These are phyloP conservation scores for Drosophila seclusa DNA, from an alignment of 2,888 invertebrate genomes.

Conservation along the genomic window DNA sequence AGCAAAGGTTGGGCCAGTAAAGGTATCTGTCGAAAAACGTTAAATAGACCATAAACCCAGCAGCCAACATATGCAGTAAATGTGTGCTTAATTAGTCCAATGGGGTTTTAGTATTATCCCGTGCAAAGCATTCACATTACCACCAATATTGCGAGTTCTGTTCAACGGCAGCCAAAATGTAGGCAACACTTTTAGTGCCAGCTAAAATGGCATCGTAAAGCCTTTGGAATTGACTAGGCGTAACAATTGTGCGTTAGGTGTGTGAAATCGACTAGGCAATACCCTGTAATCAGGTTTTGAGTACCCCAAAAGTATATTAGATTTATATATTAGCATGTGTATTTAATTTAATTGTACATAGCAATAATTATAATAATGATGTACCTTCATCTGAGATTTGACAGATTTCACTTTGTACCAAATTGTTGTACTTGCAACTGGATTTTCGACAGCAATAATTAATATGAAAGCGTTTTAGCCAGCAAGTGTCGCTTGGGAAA, in stretches of 20 bases:
- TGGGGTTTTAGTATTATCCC: conserved; percentile 38
- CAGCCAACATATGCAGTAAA: conserved; percentile 45
- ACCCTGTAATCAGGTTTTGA: conserved; percentile 5
- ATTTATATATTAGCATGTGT: not conserved
- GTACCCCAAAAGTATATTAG: not conserved
- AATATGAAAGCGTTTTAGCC: not conserved
- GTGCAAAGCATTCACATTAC: conserved; percentile 24
- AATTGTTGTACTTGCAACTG: not conserved
- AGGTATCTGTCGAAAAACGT: conserved; percentile 40
- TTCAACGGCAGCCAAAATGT: conserved; percentile 29
- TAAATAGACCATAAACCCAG: conserved; percentile 51
- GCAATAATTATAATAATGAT: not conserved
- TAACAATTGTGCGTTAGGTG: not conserved
- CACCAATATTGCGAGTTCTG: not conserved
- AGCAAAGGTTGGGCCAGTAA: conserved; percentile 15
- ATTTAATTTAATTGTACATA: not conserved
- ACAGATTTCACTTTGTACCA: not conserved
- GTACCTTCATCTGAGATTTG: not conserved
- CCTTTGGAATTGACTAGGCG: conserved; percentile 32
- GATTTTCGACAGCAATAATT: not conserved
- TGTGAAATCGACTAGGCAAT: not conserved
- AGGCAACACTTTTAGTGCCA: conserved; percentile 52
- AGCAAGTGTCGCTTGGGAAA: not conserved
- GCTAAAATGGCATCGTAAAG: conserved; percentile 40
- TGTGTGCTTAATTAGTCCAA: conserved; percentile 63